Percentiles rank a stretch among this genome's conserved stretches.
These are phyloP conservation scores for Ammospiza maritima DNA, from an alignment of 2,797 vertebrate species.

Conservation along the genomic window DNA sequence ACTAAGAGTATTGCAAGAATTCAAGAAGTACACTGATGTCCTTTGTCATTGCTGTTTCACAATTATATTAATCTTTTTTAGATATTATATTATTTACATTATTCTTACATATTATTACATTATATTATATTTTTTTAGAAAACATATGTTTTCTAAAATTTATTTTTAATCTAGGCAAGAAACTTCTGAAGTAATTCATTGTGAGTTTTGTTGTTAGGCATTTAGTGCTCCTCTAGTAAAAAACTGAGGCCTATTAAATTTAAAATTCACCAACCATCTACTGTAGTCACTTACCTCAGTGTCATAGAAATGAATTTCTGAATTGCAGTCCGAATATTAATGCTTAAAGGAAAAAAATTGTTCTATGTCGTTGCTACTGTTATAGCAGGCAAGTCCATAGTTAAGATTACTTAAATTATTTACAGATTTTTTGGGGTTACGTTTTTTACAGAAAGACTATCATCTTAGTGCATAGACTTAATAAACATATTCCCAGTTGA, in stretches of 20 bases:
- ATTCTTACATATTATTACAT: neutral
- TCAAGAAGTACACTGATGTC: neutral
- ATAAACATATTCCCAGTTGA: neutral
- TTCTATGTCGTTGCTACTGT: neutral
- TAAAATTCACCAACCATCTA: neutral
- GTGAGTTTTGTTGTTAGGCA: neutral
- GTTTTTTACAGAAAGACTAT: neutral
- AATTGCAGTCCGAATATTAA: neutral
- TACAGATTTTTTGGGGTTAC: neutral
- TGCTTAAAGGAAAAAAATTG: neutral
- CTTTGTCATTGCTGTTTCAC: neutral
- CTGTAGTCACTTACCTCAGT: neutral
- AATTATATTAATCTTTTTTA: neutral
- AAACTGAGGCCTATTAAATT: neutral
- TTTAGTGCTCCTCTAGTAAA: neutral
- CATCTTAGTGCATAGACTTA: neutral
- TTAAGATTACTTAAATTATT: neutral
- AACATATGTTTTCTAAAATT: neutral
- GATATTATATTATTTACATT: neutral
- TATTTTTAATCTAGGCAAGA: neutral
- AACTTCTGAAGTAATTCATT: neutral
- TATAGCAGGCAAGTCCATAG: neutral
- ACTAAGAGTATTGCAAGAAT: neutral
- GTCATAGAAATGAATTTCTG: neutral
- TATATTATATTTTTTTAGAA: neutral